A percentile compares a stretch with the other conserved stretches of the same genome.
These are phyloP conservation scores for Gymnobelideus leadbeateri DNA, from an alignment of 2,113 vertebrate genomes.

Conservation along the genomic window DNA sequence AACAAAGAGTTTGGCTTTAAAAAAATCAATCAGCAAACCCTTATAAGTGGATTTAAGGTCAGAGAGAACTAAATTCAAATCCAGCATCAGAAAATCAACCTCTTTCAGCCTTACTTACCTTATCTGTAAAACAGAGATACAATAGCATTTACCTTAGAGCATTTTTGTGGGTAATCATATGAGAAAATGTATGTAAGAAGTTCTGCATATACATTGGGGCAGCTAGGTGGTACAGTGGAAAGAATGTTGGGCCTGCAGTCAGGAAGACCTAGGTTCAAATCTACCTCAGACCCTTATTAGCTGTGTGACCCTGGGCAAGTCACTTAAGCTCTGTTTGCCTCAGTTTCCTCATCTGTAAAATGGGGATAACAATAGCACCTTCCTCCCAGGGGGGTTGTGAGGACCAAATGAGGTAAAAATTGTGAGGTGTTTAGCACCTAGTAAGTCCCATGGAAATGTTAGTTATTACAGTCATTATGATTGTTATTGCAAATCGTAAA, in stretches of 20 bases:
- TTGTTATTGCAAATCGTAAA: background rate
- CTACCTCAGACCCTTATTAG: background rate
- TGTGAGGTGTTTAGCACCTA: background rate
- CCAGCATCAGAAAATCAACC: background rate
- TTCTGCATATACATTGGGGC: background rate
- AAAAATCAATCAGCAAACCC: background rate
- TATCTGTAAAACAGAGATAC: background rate
- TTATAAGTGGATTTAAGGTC: conserved; percentile 30
- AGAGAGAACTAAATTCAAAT: conserved; percentile 7
- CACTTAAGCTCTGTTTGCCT: background rate
- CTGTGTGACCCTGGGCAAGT: background rate
- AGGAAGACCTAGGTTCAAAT: background rate
- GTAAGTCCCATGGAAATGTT: background rate
- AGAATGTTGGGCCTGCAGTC: background rate
- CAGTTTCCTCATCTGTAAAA: background rate
- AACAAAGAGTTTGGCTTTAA: background rate
- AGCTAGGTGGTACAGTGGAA: background rate
- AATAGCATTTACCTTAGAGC: background rate
- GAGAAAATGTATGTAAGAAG: background rate
- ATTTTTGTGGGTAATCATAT: background rate
- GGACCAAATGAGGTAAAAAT: too few species aligned
- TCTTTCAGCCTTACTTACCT: background rate
- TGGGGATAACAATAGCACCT: background rate
- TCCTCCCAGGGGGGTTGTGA: background rate
- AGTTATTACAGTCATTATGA: background rate